These are phyloP conservation scores for Pogonocichla stellata DNA, from an alignment of 2,113 vertebrate species.

Conservation along the genomic window DNA sequence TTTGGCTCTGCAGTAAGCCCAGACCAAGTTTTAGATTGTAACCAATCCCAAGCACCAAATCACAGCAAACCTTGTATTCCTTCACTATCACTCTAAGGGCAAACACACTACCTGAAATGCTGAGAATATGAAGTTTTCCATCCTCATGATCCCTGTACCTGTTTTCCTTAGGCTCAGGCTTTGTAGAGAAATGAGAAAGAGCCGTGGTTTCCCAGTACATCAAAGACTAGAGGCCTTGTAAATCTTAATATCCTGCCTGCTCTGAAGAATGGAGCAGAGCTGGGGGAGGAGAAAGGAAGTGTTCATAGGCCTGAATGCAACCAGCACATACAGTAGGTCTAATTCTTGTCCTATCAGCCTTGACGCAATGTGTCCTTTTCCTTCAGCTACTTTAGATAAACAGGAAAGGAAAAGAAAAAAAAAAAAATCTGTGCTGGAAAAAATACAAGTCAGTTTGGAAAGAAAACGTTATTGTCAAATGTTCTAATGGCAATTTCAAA, in stretches of 20 bases:
- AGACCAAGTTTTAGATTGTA: not conserved
- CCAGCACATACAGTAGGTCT: slow-evolving; percentile 27
- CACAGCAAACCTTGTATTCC: not conserved
- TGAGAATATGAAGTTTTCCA: not conserved
- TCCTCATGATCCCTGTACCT: not conserved
- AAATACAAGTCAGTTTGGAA: slow-evolving; percentile 56
- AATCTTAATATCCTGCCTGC: slow-evolving; percentile 30
- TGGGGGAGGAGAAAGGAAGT: slow-evolving; percentile 41
- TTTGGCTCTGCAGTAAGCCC: not conserved
- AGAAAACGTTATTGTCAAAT: slow-evolving; percentile 66
- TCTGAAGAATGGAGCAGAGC: slow-evolving; percentile 26
- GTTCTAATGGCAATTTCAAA: slow-evolving; percentile 58
- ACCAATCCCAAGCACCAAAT: not conserved
- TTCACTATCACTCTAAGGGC: not conserved
- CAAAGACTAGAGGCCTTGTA: slow-evolving; percentile 14
- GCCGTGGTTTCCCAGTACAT: not conserved
- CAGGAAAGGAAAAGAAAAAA: slow-evolving; percentile 68
- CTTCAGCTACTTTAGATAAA: slow-evolving; percentile 71
- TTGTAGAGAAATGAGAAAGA: slow-evolving; percentile 11
- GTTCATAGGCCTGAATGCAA: not conserved
- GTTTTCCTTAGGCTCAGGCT: not conserved
- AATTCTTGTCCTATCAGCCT: slow-evolving; percentile 56
- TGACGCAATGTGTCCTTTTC: slow-evolving; percentile 55
- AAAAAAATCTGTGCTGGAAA: slow-evolving; percentile 62
- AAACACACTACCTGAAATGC: not conserved